Evolutionary conservation across 2,113 vertebrate genomes (phyloP).

Genomic region (Cisticola juncidis): DNA sequence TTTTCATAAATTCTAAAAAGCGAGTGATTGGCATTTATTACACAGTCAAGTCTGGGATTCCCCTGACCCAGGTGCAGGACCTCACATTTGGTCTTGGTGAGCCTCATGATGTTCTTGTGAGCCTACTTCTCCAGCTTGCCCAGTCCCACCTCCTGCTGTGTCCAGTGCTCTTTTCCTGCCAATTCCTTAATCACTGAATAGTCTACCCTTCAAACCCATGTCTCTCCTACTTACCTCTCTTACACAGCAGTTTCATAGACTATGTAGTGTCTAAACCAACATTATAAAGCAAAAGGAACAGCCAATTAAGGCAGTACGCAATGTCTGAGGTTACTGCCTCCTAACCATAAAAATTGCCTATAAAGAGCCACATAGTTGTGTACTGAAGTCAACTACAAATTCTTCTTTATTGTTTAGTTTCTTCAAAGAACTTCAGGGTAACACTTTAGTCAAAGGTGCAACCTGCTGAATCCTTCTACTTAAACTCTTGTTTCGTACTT

Average conservation of each 20-base stretch:
- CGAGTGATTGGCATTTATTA: too few species aligned
- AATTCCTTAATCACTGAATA: background rate
- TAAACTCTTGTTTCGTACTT: background rate
- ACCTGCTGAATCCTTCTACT: background rate
- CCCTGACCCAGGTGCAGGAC: background rate
- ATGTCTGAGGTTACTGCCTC: background rate
- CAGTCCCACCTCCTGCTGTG: background rate
- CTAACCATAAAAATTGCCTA: background rate
- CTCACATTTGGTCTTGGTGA: background rate
- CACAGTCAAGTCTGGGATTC: background rate
- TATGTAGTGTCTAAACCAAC: background rate
- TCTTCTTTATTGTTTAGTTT: background rate
- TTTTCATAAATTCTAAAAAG: too few species aligned
- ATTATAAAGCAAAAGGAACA: background rate
- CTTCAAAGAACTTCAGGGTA: background rate
- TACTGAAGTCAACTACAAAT: background rate
- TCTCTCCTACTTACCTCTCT: background rate
- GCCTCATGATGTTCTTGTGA: background rate
- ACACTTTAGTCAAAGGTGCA: background rate
- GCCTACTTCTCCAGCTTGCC: background rate
- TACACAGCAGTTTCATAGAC: background rate
- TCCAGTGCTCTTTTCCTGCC: background rate
- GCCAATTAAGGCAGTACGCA: background rate
- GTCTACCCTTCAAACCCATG: background rate
- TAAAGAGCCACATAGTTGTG: background rate